These are phyloP conservation scores for Drosophila ohnishii DNA, from an alignment of 1,140 invertebrate species.

Conservation along the genomic window DNA sequence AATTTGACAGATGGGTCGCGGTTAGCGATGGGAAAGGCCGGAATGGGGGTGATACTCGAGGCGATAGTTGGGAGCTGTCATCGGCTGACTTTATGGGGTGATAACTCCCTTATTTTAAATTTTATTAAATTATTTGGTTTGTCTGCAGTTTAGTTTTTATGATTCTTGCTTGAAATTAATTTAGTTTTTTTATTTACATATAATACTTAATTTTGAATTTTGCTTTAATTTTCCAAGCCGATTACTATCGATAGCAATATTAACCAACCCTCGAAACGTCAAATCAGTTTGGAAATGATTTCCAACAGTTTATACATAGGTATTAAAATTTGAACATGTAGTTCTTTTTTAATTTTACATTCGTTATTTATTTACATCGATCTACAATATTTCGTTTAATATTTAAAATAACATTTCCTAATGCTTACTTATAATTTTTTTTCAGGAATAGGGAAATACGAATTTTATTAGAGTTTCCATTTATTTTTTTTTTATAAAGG, in stretches of 20 bases:
- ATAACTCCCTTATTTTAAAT: neutral
- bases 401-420: too few relatives aligned
- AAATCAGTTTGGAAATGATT: neutral
- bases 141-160: neutral
- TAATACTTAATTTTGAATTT: too few relatives aligned
- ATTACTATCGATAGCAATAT: neutral
- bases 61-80: slow-evolving; percentile 9
- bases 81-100: neutral
- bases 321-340: neutral
- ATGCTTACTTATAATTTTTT: too few relatives aligned
- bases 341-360: neutral
- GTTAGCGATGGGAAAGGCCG: slow-evolving; percentile 15
- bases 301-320: slow-evolving; percentile 8
- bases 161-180: neutral
- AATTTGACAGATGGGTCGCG: slow-evolving; percentile 66
- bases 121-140: neutral
- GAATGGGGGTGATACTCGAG: neutral
- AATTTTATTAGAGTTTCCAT: too few relatives aligned
- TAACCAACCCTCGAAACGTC: slow-evolving; percentile 9
- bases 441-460: too few relatives aligned
- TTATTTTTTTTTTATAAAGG: too few relatives aligned
- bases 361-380: neutral
- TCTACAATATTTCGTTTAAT: too few relatives aligned
- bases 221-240: neutral
- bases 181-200: too few relatives aligned